Percentiles rank a stretch among this genome's conserved stretches.
These are phyloP conservation scores for Vollenhovia emeryi DNA, from an alignment of 1,140 invertebrate genomes.

Conservation along the genomic window DNA sequence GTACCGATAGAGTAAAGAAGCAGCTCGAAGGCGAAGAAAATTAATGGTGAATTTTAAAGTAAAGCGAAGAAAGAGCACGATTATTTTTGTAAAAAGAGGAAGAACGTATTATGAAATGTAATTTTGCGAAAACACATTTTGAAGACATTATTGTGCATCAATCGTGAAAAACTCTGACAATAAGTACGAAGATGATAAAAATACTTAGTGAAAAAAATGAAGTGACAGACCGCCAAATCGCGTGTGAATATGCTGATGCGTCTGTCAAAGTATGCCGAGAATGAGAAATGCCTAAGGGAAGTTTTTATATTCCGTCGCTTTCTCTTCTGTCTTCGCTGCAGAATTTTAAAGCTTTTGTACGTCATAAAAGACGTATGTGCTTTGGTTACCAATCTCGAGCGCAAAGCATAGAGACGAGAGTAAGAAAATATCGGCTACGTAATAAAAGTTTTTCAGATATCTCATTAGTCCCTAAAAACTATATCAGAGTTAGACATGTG, in stretches of 20 bases:
- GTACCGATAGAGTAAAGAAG: neutral
- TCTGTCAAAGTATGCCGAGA: neutral
- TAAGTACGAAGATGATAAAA: neutral
- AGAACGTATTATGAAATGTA: neutral
- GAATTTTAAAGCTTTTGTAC: neutral
- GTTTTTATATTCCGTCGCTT: neutral
- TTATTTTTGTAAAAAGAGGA: neutral
- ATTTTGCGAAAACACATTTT: neutral
- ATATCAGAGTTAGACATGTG: neutral
- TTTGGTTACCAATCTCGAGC: neutral
- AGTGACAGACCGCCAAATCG: neutral
- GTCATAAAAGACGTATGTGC: neutral
- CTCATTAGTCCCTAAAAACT: neutral
- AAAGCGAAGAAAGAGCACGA: neutral
- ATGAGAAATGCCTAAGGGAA: neutral
- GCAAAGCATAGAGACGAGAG: neutral
- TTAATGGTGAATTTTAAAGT: slow-evolving; percentile 19
- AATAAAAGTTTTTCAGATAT: neutral
- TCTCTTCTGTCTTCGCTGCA: neutral
- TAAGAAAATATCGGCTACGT: neutral
- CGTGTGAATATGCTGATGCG: neutral
- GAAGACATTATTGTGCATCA: neutral
- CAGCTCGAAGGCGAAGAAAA: neutral
- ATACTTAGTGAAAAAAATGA: neutral
- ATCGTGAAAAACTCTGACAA: neutral